Evolutionary conservation across 2,113 vertebrate genomes (phyloP).

Genomic region (Calidris pygmaea): DNA sequence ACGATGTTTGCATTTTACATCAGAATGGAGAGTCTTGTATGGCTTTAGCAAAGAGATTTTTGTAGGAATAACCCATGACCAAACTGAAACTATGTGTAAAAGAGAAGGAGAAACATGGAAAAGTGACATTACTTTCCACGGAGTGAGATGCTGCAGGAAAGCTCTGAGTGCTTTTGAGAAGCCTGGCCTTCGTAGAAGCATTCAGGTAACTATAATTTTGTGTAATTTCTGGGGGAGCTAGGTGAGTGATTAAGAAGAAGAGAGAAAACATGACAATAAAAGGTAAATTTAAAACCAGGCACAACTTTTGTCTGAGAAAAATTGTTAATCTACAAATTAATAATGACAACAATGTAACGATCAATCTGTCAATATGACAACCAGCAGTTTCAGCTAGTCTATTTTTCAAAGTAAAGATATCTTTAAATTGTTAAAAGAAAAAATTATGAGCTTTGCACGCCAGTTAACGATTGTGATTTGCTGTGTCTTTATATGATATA

Average conservation of each 20-base stretch:
- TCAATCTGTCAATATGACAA: slow-evolving; percentile 22
- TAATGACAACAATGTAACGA: not conserved
- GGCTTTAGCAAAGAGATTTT: not conserved
- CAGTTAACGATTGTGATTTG: slow-evolving; percentile 65
- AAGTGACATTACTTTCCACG: not conserved
- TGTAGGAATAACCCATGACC: not conserved
- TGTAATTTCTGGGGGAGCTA: not conserved
- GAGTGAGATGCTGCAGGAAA: not conserved
- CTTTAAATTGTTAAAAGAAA: slow-evolving; percentile 29
- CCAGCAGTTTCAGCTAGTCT: slow-evolving; percentile 1
- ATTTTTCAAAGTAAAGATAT: not conserved
- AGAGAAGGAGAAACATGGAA: not conserved
- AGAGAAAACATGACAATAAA: not conserved
- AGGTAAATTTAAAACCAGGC: not conserved
- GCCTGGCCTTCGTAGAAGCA: not conserved
- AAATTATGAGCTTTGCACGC: not conserved
- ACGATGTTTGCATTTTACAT: not conserved
- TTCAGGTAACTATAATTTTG: slow-evolving; percentile 5
- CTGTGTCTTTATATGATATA: not conserved
- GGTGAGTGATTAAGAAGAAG: not conserved
- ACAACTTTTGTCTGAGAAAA: slow-evolving; percentile 20
- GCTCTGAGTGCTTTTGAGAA: not conserved
- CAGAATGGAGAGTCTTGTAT: not conserved
- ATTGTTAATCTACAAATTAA: slow-evolving; percentile 1
- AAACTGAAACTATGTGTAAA: not conserved